Base-by-base conservation (phyloP, 2,888 invertebrate species). In the Eristalis intricaria region DNA sequence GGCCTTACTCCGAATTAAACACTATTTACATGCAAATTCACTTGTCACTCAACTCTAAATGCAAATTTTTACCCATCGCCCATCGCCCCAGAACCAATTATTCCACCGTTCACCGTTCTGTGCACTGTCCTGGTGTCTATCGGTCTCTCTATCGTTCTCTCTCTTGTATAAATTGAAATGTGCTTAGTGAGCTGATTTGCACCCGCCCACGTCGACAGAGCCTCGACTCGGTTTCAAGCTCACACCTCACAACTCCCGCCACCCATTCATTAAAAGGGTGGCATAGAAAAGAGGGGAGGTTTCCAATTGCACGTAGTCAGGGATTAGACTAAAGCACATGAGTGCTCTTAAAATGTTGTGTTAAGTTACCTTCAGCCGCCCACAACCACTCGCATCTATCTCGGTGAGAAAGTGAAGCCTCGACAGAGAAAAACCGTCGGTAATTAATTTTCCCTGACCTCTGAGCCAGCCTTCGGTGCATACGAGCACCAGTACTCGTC, bases 361-460 rank as follows among this genome's bases (percentile, higher is more conserved):
- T 69, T 82, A 73, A 77, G 82, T 77, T 77, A 60, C 75, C 29
- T 58, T 65, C 61, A 4, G 26, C 74, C 22, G 22, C 32, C 38
- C 19, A 58, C 43, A 70, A 26, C 43, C 50, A 65, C 60, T 68
- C 43, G 69, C 2, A 19, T 50, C 50, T 19, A 50, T 50, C 50
- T 26, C 32, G 60, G 22, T 38, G 60, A 74, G 43, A 35, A 77
- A 66, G 43, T 76, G 29, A 78, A 74, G 66, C 69, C 58, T 61
- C 29, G 50, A 76, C 63, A 68, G 50, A 19, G 69, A 84, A 64
- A 81, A 84, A 43, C 63, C 50, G 56, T 61, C 77, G 61, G 74
- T 82, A 86, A 86, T 82, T 86, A 86, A 86, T 82, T 86, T 82
- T 69, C 73, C 50, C 74, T 82, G 65, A 86, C 82, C 82, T 78